Base-by-base conservation (phyloP, 2,888 invertebrate species). In the Shargacucullia verbasci region DNA sequence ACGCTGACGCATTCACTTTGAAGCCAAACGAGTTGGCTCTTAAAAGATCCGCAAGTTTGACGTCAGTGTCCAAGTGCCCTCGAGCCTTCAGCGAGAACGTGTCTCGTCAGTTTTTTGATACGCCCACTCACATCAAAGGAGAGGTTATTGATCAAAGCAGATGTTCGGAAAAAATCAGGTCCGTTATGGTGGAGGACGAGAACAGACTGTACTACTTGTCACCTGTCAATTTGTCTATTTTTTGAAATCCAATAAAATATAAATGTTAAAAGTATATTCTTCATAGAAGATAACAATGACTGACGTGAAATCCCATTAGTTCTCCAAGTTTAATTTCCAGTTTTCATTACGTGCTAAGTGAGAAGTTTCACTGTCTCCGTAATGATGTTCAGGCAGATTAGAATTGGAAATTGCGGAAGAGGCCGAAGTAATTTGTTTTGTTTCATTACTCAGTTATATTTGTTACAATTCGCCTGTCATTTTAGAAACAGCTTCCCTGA, bases 1-100 rank as follows among this genome's bases (percentile, higher is more conserved):
- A 78, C 80, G 90, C 91, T 91, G 91, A 91, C 90, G 73, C 83
- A 79, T 79, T 80, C 79, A 78, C 84, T 85, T 83, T 82, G 81
- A 80, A 79, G 85, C 84, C 88, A 83, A 86, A 83, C 82, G 82
- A 82, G 81, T 79, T 76, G 79, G 70, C 78, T 75, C 80, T 82
- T 78, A 79, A 76, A 81, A 82, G 81, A 83, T 82, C 76, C 83
- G 82, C 79, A 77, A 81, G 82, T 82, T 77, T 85, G 84, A 88
- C 88, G 87, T 86, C 88, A 86, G 72, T 70, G 77, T 73, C 68
- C 72, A 84, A 82, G 73, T 71, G 73, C 78, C 60, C 86, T 87
- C 73, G 48, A 83, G 66, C 58, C 75, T 58, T 73, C 78, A 73
- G 65, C 7, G 29, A 64, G 81, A 80, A 82, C 84, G 86, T 87